These are phyloP conservation scores for Idris sp. DNA, from an alignment of 1,140 invertebrate genomes.

Conservation along the genomic window DNA sequence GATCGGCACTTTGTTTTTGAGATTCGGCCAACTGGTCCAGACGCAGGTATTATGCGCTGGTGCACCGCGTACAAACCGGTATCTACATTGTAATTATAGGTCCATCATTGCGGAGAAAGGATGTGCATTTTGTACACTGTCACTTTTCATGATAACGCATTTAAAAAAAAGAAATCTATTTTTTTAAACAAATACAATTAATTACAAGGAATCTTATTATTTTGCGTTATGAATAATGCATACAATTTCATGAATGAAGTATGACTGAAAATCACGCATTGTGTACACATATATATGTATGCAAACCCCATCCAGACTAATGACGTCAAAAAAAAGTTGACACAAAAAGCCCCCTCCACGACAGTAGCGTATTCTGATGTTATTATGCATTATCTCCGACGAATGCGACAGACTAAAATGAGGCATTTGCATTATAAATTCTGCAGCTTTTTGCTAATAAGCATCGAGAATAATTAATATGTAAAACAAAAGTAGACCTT, in stretches of 20 bases:
- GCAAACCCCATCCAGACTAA: conserved; percentile 11
- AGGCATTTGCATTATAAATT: conserved; percentile 28
- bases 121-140: too few relatives aligned
- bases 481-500: conserved; percentile 17
- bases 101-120: too few relatives aligned
- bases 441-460: conserved; percentile 15
- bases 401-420: conserved; percentile 27
- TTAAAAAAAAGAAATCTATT: too few relatives aligned
- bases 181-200: too few relatives aligned
- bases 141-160: too few relatives aligned
- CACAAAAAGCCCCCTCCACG: conserved; percentile 4
- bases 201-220: conserved; percentile 5
- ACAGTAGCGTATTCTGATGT: conserved; percentile 29
- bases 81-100: conserved; percentile 53
- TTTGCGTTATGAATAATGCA: conserved; percentile 8
- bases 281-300: not conserved
- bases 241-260: conserved; percentile 12
- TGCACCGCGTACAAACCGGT: conserved; percentile 47
- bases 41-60: conserved; percentile 34
- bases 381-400: conserved; percentile 40
- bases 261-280: conserved; percentile 14
- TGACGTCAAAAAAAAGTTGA: conserved; percentile 15
- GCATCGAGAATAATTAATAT: conserved; percentile 14
- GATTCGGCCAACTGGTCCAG: conserved; percentile 27
- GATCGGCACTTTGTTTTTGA: conserved; percentile 20